Conservation (phyloP, 1,140 invertebrate species). For the Potamilus streckersoni region DNA sequence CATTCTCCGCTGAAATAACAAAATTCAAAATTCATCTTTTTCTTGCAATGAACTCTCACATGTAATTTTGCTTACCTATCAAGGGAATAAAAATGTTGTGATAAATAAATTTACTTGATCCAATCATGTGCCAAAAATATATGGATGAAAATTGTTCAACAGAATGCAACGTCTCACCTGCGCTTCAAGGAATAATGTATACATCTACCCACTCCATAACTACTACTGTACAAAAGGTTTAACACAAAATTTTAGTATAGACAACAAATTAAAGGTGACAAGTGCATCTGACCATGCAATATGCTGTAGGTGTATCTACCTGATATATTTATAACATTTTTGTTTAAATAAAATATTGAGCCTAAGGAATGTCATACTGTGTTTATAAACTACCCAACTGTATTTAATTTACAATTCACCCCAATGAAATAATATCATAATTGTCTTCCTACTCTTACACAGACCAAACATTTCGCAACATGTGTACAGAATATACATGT, state of each 20-base stretch:
- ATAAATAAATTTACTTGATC: neutral
- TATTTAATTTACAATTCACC: too few relatives aligned
- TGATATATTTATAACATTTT: neutral
- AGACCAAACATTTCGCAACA: too few relatives aligned
- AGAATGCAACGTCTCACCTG: neutral
- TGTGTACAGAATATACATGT: too few relatives aligned
- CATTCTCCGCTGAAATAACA: constrained; percentile 78
- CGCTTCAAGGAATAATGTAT: neutral
- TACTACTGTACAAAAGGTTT: too few relatives aligned
- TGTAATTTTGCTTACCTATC: neutral
- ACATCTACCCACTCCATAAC: too few relatives aligned
- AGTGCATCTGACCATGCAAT: neutral
- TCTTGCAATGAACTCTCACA: too few relatives aligned
- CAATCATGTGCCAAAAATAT: neutral
- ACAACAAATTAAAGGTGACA: neutral
- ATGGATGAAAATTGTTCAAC: neutral
- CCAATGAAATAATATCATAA: too few relatives aligned
- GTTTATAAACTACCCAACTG: too few relatives aligned
- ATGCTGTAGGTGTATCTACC: neutral
- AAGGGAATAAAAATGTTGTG: neutral
- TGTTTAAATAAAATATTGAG: neutral
- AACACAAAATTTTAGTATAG: too few relatives aligned
- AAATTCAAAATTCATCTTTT: neutral
- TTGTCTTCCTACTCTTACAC: too few relatives aligned
- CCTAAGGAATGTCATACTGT: too few relatives aligned